These are phyloP conservation scores for Cephus runcator DNA, from an alignment of 2,888 invertebrate species.

Conservation along the genomic window DNA sequence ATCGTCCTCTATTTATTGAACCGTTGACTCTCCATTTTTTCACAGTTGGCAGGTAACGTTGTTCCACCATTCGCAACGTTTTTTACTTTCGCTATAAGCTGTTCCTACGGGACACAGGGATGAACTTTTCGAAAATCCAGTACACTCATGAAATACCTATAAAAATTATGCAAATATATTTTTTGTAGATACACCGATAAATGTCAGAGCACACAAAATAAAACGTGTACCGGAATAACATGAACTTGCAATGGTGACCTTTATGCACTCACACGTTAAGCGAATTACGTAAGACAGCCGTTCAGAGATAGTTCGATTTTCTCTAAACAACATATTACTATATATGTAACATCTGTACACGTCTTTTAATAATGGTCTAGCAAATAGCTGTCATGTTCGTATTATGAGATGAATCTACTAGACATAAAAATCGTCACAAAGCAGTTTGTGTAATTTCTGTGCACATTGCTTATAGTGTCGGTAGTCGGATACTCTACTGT, in stretches of 20 bases:
- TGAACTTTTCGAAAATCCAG: slow-evolving; percentile 82
- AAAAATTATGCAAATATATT: slow-evolving; percentile 19
- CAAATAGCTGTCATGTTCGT: background rate
- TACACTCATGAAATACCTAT: slow-evolving; percentile 87
- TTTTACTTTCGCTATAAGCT: slow-evolving; percentile 83
- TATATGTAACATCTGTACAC: background rate
- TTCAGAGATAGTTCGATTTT: background rate
- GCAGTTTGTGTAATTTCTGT: background rate
- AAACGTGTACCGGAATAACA: background rate
- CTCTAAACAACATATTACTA: background rate
- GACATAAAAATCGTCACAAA: background rate
- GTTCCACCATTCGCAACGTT: slow-evolving; percentile 91
- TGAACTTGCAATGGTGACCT: slow-evolving; percentile 12
- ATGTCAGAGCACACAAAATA: slow-evolving; percentile 8
- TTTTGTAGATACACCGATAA: slow-evolving; percentile 15
- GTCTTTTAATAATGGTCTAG: background rate
- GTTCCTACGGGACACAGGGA: slow-evolving; percentile 88
- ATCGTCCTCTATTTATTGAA: background rate
- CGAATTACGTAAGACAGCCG: slow-evolving; percentile 4
- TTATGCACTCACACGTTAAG: slow-evolving; percentile 11
- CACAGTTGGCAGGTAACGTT: slow-evolving; percentile 75
- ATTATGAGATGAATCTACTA: background rate
- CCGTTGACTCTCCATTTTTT: background rate
- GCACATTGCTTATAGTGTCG: background rate
- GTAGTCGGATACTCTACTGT: too few relatives aligned